Evolutionary conservation across 2,797 vertebrate species (phyloP).

Genomic region (Sebastes cheni): DNA sequence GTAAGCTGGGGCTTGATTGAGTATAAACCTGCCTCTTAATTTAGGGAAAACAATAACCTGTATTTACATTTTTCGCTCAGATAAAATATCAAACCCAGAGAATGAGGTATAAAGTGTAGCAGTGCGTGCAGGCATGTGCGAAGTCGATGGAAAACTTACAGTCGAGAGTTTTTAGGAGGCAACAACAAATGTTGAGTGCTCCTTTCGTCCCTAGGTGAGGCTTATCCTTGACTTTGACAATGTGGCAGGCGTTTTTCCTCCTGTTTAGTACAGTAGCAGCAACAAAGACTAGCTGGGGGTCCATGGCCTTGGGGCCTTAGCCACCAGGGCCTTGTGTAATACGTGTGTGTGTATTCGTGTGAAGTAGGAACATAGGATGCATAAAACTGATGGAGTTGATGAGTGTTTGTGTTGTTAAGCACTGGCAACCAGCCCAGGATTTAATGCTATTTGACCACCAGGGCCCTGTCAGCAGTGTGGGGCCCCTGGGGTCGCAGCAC

Average conservation of each 20-base stretch:
- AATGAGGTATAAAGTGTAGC: slow-evolving; percentile 12
- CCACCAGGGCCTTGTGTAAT: slow-evolving; percentile 2
- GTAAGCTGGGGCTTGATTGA: slow-evolving; percentile 59
- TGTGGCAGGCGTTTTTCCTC: slow-evolving; percentile 19
- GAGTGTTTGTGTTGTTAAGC: slow-evolving; percentile 44
- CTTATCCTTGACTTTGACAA: slow-evolving; percentile 19
- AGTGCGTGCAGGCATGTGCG: slow-evolving; percentile 9
- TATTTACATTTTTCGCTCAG: slow-evolving; percentile 63
- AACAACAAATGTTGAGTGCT: slow-evolving; percentile 26
- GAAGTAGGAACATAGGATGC: slow-evolving; percentile 21
- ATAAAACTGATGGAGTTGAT: slow-evolving; percentile 38
- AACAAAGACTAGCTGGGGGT: slow-evolving; percentile 8
- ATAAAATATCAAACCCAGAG: slow-evolving; percentile 54
- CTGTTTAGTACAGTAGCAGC: slow-evolving; percentile 48
- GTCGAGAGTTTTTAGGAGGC: slow-evolving; percentile 13
- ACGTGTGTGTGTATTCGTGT: slow-evolving; percentile 13
- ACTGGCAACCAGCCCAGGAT: slow-evolving; percentile 11
- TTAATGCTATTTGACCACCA: slow-evolving; percentile 39
- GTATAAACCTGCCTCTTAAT: slow-evolving; percentile 68
- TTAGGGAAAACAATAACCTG: slow-evolving; percentile 61
- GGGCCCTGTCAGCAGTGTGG: slow-evolving; percentile 24
- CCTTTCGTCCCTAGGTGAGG: slow-evolving; percentile 13
- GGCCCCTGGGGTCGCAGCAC: slow-evolving; percentile 27
- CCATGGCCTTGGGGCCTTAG: background rate
- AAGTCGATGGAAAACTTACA: slow-evolving; percentile 29